Evolutionary conservation across 2,113 vertebrate species (phyloP).

Genomic region (Illadopsis cleaveri): DNA sequence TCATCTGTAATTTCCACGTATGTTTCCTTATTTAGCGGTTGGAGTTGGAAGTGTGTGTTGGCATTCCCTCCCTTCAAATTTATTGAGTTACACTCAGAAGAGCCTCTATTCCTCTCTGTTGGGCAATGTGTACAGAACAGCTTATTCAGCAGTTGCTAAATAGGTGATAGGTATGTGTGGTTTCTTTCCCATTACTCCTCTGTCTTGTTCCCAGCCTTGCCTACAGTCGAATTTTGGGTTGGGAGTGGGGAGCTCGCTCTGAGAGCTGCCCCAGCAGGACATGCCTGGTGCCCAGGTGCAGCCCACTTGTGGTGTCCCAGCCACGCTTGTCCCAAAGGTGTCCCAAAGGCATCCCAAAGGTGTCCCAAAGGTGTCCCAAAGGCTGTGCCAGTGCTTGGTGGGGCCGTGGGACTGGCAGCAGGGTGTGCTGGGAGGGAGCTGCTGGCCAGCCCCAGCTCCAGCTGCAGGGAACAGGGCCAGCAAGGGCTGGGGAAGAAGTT

Average conservation of each 20-base stretch:
- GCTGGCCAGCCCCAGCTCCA: conserved; percentile 19
- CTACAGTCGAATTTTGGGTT: fast-evolving
- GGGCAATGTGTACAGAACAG: conserved; percentile 41
- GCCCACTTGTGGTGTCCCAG: fast-evolving
- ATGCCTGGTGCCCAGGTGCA: neutral
- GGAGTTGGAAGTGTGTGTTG: conserved; percentile 60
- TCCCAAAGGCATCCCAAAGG: fast-evolving
- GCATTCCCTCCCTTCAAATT: conserved; percentile 50
- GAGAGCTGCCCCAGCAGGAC: neutral
- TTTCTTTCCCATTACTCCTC: neutral
- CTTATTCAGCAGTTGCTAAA: conserved; percentile 64
- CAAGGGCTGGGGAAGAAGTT: conserved; percentile 13
- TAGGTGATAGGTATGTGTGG: conserved; percentile 45
- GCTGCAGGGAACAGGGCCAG: neutral
- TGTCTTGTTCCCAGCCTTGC: neutral
- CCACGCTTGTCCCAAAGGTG: fast-evolving
- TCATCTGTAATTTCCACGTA: conserved; percentile 65
- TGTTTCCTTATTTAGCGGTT: conserved; percentile 61
- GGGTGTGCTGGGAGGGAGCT: neutral
- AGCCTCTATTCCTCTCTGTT: conserved; percentile 33
- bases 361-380: neutral
- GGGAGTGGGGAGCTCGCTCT: neutral
- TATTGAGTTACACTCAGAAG: conserved; percentile 41
- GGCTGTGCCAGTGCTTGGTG: fast-evolving
- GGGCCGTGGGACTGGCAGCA: neutral